phyloP scores from a whole-genome alignment of 92 coral and sea anemone genomes.

The Zoanthus solanderi region DNA sequence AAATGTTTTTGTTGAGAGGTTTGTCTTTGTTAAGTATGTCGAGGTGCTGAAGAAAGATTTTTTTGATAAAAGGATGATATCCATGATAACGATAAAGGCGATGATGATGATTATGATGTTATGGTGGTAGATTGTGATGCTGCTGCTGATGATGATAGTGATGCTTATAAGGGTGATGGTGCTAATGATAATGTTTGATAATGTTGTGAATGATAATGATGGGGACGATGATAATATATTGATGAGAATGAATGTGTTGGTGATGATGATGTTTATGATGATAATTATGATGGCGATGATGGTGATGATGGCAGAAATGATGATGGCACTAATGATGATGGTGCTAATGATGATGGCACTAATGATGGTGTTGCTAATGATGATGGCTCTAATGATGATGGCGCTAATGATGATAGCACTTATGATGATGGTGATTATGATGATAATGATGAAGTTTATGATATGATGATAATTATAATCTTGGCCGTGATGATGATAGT shows the following conservation, averaged over 20 bases:
- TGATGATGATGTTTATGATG: background rate
- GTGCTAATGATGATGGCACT: background rate
- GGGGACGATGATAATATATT: constrained; percentile 5
- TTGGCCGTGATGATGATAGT: too few relatives aligned
- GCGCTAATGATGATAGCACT: too few relatives aligned
- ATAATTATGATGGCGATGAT: background rate
- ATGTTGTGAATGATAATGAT: background rate
- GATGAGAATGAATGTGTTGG: background rate
- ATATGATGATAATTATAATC: too few relatives aligned
- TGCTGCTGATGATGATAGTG: background rate
- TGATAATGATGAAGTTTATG: too few relatives aligned
- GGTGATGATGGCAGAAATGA: background rate
- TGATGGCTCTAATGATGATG: background rate
- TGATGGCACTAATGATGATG: background rate
- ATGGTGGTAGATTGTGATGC: background rate
- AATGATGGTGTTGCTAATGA: background rate
- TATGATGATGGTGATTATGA: too few relatives aligned
- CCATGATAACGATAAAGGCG: constrained; percentile 32
- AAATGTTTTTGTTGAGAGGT: background rate
- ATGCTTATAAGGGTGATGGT: background rate
- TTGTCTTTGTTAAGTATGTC: background rate
- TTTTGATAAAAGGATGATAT: background rate
- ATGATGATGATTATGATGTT: constrained; percentile 11
- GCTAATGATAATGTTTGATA: background rate
- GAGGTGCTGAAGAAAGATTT: too few relatives aligned